These are phyloP conservation scores for Sebastes baramenuke DNA, from an alignment of 2,797 vertebrate species.

Conservation along the genomic window DNA sequence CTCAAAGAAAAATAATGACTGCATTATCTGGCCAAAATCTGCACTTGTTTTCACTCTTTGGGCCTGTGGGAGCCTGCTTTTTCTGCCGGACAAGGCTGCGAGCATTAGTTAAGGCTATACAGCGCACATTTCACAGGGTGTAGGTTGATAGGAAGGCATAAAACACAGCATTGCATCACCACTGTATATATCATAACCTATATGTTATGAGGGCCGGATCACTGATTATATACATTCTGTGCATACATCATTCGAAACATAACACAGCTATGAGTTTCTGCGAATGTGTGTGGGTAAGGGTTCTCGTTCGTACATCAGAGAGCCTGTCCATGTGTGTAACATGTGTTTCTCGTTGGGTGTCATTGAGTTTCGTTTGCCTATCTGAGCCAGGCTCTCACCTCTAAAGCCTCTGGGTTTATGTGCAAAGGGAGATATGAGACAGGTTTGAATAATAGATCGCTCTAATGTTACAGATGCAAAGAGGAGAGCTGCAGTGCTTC, in stretches of 20 bases:
- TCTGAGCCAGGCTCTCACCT: conserved; percentile 69
- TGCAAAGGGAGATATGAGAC: conserved; percentile 40
- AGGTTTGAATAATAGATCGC: conserved; percentile 41
- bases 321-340: conserved; percentile 45
- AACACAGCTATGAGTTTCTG: conserved; percentile 34
- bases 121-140: conserved; percentile 31
- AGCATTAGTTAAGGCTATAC: conserved; percentile 18
- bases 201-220: conserved; percentile 35
- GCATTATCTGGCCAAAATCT: conserved; percentile 63
- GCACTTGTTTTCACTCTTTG: conserved; percentile 42
- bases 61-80: conserved; percentile 45
- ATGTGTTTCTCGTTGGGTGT: conserved; percentile 72
- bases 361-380: conserved; percentile 53
- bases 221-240: conserved; percentile 50
- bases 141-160: conserved; percentile 32
- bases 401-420: conserved; percentile 51
- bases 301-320: neutral
- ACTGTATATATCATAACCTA: conserved; percentile 41
- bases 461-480: conserved; percentile 34
- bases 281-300: neutral
- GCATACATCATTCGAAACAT: conserved; percentile 65
- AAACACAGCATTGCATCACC: conserved; percentile 61
- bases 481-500: neutral
- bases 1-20: conserved; percentile 62
- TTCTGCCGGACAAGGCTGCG: conserved; percentile 11